A percentile compares a stretch with the other conserved stretches of the same genome.
Conservation (phyloP, 2,113 vertebrate genomes). For the Barnardius zonarius region DNA sequence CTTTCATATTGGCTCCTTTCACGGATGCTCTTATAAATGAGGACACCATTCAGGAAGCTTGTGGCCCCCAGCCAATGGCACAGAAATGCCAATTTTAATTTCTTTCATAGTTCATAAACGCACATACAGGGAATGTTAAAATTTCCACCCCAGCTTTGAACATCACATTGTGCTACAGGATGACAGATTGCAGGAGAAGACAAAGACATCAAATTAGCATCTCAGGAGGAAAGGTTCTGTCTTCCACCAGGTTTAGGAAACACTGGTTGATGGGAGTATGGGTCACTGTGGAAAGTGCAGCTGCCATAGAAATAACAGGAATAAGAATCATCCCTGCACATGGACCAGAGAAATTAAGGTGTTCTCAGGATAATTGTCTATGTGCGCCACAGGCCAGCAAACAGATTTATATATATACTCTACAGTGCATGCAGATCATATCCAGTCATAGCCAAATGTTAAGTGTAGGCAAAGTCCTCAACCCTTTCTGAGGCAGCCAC, state of each 20-base stretch:
- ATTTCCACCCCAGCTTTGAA: neutral
- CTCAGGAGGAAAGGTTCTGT: neutral
- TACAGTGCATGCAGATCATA: neutral
- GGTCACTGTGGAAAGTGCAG: neutral
- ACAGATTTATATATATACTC: neutral
- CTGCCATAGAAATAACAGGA: neutral
- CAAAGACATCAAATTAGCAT: neutral
- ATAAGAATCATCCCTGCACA: neutral
- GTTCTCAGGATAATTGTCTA: neutral
- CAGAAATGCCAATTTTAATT: conserved; percentile 10
- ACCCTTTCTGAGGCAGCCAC: neutral
- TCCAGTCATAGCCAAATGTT: neutral
- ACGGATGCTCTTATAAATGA: neutral
- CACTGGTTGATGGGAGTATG: neutral
- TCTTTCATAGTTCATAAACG: neutral
- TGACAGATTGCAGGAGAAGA: neutral
- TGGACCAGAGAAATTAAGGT: neutral
- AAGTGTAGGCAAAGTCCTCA: neutral
- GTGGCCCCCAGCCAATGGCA: neutral
- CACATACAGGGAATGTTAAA: neutral
- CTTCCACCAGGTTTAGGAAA: neutral
- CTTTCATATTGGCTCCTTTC: neutral
- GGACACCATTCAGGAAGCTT: neutral
- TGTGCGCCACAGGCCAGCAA: neutral
- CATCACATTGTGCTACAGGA: neutral